These are phyloP conservation scores for Drosophila lacicola DNA, from an alignment of 2,888 invertebrate genomes.

Conservation along the genomic window DNA sequence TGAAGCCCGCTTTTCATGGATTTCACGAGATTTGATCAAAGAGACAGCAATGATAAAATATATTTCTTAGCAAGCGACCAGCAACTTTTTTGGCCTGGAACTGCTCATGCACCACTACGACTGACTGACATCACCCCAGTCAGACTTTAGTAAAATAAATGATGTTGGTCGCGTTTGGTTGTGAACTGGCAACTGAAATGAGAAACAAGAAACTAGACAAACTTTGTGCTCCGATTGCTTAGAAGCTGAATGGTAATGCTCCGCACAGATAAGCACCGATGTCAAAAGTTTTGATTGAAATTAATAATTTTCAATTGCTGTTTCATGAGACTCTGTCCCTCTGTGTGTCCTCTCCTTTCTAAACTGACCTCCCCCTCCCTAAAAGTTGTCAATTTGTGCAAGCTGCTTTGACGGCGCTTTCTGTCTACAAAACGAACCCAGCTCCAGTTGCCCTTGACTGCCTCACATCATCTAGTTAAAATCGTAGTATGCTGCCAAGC, in stretches of 20 bases:
- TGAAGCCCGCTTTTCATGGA: too few species aligned
- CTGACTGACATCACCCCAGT: conserved; percentile 3
- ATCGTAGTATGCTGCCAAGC: conserved; percentile 60
- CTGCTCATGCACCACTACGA: conserved; percentile 2
- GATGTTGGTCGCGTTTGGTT: conserved; percentile 47
- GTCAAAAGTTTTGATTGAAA: conserved; percentile 76
- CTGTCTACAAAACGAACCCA: conserved; percentile 9
- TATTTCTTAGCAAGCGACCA: too few species aligned
- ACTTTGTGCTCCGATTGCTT: conserved; percentile 61
- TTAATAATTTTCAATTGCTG: conserved; percentile 76
- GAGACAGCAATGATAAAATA: too few species aligned
- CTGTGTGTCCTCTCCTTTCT: not conserved
- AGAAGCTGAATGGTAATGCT: conserved; percentile 48
- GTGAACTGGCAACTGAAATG: conserved; percentile 48
- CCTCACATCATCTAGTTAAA: conserved; percentile 39
- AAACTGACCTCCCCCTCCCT: conserved; percentile 9
- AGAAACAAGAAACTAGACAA: conserved; percentile 40
- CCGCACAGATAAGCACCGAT: conserved; percentile 71
- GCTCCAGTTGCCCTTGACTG: conserved; percentile 14
- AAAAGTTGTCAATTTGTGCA: conserved; percentile 59
- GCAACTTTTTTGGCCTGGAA: too few species aligned
- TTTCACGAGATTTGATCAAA: too few species aligned
- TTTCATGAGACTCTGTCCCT: conserved; percentile 36
- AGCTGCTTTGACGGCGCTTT: conserved; percentile 41
- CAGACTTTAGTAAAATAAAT: conserved; percentile 53